Conservation (phyloP, 2,113 vertebrate species). For the Sinocyclocheilus grahami region DNA sequence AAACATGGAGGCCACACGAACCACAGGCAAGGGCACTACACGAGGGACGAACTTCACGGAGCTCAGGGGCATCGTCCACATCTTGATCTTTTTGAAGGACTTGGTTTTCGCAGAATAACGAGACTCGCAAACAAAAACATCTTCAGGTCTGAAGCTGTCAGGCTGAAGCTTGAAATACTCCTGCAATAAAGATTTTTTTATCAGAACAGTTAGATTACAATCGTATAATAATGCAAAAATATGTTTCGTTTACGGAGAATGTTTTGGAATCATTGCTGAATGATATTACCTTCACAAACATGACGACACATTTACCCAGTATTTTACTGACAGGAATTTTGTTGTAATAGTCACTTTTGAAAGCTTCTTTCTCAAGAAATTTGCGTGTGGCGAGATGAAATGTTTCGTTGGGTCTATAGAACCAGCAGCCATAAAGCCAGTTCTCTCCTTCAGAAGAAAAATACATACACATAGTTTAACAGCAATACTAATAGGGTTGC, state of each 20-base stretch:
- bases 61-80: constrained; percentile 97
- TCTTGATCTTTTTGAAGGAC: constrained; percentile 98
- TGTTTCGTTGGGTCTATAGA: constrained; percentile 97
- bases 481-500: background rate
- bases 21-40: constrained; percentile 91
- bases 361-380: constrained; percentile 98
- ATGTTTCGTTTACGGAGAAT: background rate
- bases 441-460: constrained; percentile 85
- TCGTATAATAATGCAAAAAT: background rate
- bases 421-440: constrained; percentile 98
- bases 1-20: constrained; percentile 97
- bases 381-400: constrained; percentile 97
- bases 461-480: background rate
- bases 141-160: constrained; percentile 90
- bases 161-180: constrained; percentile 98
- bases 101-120: constrained; percentile 98
- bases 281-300: constrained; percentile 96
- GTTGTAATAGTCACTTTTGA: constrained; percentile 99
- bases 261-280: background rate
- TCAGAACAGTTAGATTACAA: background rate
- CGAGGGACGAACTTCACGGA: constrained; percentile 91
- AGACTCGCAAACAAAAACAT: constrained; percentile 96
- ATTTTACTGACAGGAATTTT: constrained; percentile 98
- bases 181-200: constrained; percentile 63
- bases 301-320: constrained; percentile 97